Evolutionary conservation across 2,113 vertebrate species (phyloP), one percentile per base, ranked within the genome.

Genomic region (Tichodroma muraria): DNA sequence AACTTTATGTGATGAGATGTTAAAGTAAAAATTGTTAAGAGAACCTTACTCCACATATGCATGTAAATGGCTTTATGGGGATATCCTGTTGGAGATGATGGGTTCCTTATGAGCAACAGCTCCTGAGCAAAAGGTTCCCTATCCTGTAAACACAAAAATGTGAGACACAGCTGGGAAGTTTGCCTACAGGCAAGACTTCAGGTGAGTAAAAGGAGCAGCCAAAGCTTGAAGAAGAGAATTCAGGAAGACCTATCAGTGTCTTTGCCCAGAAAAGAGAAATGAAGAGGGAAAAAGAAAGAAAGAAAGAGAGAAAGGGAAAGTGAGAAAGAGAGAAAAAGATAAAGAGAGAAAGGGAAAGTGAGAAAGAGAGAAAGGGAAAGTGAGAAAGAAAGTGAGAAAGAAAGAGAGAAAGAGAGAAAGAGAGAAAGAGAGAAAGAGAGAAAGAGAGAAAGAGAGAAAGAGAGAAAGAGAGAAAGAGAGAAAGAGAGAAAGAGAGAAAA

Each of bases 291-390:
- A 17, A 18, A 22, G 23, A 6, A 4, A 11, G 14, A 15, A 8
- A 11, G 3, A 21, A 40, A 30, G 6, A n/a, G 12, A 54, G 3
- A 65, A 4, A 37, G 15, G 12, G 1, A 4, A 2, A 3, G 0
- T n/a, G n/a, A n/a, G n/a, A n/a, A n/a, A n/a, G n/a, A n/a, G n/a
- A n/a, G n/a, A n/a, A n/a, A n/a, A n/a, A n/a, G n/a, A n/a, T n/a
- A n/a, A n/a, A n/a, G n/a, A n/a, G n/a, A n/a, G n/a, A n/a, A n/a
- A n/a, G n/a, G n/a, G n/a, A n/a, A n/a, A n/a, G n/a, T n/a, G n/a
- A n/a, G n/a, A n/a, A n/a, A n/a, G n/a, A n/a, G n/a, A n/a, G n/a
- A n/a, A n/a, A n/a, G n/a, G n/a, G n/a, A n/a, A n/a, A n/a, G n/a
- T n/a, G n/a, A n/a, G n/a, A n/a, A n/a, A n/a, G n/a, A n/a, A n/a